These are phyloP conservation scores for Aphidius colemani DNA, from an alignment of 2,888 invertebrate species.

Conservation along the genomic window DNA sequence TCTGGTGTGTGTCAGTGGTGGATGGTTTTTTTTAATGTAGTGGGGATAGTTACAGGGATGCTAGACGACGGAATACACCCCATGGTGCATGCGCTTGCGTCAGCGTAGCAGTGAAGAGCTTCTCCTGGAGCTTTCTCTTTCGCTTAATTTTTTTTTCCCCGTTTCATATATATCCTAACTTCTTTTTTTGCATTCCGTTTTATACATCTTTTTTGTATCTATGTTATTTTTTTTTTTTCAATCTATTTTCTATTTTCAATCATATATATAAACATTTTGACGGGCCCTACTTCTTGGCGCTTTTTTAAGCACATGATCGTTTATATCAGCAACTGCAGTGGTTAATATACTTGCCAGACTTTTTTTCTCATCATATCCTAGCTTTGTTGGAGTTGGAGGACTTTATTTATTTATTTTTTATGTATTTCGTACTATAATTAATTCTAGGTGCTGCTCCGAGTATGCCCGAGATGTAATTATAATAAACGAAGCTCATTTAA, in stretches of 20 bases:
- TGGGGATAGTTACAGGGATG: conserved; percentile 40
- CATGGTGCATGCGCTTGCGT: conserved; percentile 45
- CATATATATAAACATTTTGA: conserved; percentile 3
- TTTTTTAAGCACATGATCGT: conserved; percentile 7
- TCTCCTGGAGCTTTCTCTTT: conserved; percentile 20
- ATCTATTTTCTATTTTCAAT: conserved; percentile 4
- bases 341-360: no score
- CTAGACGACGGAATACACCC: conserved; percentile 51
- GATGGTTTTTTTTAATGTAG: conserved; percentile 31
- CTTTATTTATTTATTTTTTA: neutral
- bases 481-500: conserved; percentile 17
- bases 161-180: conserved; percentile 16
- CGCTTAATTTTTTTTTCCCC: neutral
- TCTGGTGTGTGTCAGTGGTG: conserved; percentile 31
- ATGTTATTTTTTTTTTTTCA: conserved; percentile 15
- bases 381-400: no score
- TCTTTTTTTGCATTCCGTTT: neutral
- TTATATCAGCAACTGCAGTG: neutral
- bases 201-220: neutral
- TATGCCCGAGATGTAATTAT: conserved; percentile 15
- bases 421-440: conserved; percentile 13
- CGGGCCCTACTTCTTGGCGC: conserved; percentile 1
- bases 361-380: no score
- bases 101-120: conserved; percentile 9
- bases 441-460: neutral